phyloP scores from a whole-genome alignment of 2,888 invertebrate genomes.

The Microchrysa polita region DNA sequence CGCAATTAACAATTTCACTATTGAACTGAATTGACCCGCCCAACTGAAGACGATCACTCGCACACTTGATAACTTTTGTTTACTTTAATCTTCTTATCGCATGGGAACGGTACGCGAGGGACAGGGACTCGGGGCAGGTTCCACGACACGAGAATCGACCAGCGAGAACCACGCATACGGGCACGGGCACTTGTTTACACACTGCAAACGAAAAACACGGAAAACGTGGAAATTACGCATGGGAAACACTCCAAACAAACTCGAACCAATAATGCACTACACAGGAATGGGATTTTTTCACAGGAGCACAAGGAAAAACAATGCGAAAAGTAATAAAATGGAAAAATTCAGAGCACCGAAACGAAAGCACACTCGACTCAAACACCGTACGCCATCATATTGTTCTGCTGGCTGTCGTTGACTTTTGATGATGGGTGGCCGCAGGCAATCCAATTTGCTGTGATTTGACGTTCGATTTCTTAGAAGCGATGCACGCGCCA shows the following conservation, averaged over 20 bases:
- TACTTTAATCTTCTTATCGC: not conserved
- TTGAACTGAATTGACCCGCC: not conserved
- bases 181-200: slow-evolving; percentile 19
- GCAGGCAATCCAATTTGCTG: not conserved
- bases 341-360: slow-evolving; percentile 21
- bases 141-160: not conserved
- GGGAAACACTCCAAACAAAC: not conserved
- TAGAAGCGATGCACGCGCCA: not conserved
- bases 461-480: not conserved
- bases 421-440: slow-evolving; percentile 14
- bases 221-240: slow-evolving; percentile 1
- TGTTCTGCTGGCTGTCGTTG: slow-evolving; percentile 5
- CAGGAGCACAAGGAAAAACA: not conserved
- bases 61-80: not conserved
- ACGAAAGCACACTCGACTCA: slow-evolving; percentile 12
- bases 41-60: not conserved
- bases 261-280: not conserved
- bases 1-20: not conserved
- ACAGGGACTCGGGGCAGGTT: slow-evolving; percentile 4
- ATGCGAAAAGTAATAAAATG: slow-evolving; percentile 16
- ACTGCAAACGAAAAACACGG: not conserved
- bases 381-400: slow-evolving; percentile 36
- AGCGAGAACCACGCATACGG: not conserved
- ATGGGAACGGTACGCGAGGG: not conserved
- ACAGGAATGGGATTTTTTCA: not conserved